phyloP scores from a whole-genome alignment of 2,888 invertebrate genomes.

The Therioaphis trifolii region DNA sequence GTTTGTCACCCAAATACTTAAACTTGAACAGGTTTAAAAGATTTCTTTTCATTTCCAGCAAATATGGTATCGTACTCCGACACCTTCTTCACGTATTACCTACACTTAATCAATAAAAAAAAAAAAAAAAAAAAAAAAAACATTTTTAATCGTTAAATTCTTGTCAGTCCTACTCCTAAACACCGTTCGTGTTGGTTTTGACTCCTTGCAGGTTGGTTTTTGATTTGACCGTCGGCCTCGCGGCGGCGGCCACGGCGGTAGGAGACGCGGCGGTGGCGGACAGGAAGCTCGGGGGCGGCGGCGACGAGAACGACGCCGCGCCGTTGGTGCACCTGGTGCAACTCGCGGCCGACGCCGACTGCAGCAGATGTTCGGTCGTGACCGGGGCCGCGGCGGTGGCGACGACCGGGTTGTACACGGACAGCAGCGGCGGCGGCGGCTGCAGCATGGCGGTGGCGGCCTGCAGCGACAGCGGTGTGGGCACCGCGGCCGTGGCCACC shows the following conservation, averaged over 20 bases:
- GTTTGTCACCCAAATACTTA: too few species aligned
- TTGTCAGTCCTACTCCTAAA: not conserved
- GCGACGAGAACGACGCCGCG: constrained; percentile 26
- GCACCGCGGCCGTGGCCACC: constrained; percentile 61
- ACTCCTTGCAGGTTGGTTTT: constrained; percentile 40
- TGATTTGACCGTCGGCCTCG: constrained; percentile 42
- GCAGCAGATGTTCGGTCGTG: not conserved
- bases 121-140: too few species aligned
- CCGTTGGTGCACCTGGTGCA: constrained; percentile 39
- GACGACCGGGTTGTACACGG: not conserved
- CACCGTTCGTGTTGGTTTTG: constrained; percentile 44
- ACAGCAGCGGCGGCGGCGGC: not conserved
- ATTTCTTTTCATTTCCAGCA: too few species aligned
- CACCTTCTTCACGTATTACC: not conserved
- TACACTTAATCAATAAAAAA: not conserved
- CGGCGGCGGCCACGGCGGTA: not conserved
- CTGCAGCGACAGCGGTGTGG: not conserved
- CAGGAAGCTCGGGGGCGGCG: constrained; percentile 41
- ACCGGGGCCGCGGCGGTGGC: not conserved
- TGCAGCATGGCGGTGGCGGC: not conserved
- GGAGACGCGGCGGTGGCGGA: not conserved
- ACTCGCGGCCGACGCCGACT: not conserved
- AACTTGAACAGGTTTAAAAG: too few species aligned
- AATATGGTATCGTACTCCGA: not conserved
- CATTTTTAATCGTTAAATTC: not conserved